Evolutionary conservation across 2,888 invertebrate genomes (phyloP).

Genomic region (Pammene aurita): DNA sequence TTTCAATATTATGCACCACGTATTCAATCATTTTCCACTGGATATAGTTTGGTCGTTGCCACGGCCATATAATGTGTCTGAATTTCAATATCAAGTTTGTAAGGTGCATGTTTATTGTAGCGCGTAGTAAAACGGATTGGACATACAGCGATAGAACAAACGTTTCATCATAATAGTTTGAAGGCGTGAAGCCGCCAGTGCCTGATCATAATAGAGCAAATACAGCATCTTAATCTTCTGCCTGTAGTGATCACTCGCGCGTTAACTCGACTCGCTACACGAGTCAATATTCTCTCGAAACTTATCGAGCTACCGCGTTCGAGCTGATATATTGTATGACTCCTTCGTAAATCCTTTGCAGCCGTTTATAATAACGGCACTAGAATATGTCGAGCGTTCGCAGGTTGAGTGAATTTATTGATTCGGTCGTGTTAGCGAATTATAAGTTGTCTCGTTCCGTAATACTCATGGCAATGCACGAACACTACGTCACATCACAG

Average conservation of each 20-base stretch:
- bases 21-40: slow-evolving; percentile 18
- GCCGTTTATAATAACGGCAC: slow-evolving; percentile 34
- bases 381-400: slow-evolving; percentile 34
- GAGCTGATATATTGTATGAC: slow-evolving; percentile 17
- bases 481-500: slow-evolving; percentile 75
- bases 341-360: slow-evolving; percentile 27
- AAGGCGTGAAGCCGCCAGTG: slow-evolving; percentile 54
- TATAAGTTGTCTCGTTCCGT: slow-evolving; percentile 52
- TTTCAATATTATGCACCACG: slow-evolving; percentile 24
- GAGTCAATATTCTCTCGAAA: slow-evolving; percentile 8
- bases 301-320: slow-evolving; percentile 13
- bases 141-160: slow-evolving; percentile 43
- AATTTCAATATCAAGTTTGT: slow-evolving; percentile 29
- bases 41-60: slow-evolving; percentile 14
- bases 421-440: slow-evolving; percentile 35
- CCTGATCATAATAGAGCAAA: slow-evolving; percentile 53
- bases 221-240: slow-evolving; percentile 46
- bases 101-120: slow-evolving; percentile 29
- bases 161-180: slow-evolving; percentile 37
- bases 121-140: slow-evolving; percentile 52
- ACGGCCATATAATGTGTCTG: slow-evolving; percentile 18
- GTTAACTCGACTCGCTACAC: slow-evolving; percentile 20
- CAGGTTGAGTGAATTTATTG: slow-evolving; percentile 26
- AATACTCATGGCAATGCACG: slow-evolving; percentile 71
- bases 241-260: slow-evolving; percentile 48